Evolutionary conservation across 1,140 invertebrate species (phyloP).

Genomic region (Drosophila elegans): DNA sequence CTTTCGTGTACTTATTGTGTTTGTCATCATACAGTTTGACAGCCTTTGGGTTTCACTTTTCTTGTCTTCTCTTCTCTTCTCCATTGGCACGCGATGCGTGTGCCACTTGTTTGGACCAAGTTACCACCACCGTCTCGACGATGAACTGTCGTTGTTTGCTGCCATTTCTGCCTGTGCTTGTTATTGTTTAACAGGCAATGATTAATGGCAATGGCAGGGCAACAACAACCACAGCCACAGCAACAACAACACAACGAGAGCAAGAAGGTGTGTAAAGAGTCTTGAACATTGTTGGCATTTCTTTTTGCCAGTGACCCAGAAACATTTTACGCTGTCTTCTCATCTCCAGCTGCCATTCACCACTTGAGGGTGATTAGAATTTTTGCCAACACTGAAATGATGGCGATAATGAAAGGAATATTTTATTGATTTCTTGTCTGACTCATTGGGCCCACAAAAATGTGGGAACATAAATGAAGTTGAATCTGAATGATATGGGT

Average conservation of each 20-base stretch:
- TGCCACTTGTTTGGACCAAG: constrained; percentile 63
- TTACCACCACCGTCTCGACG: constrained; percentile 40
- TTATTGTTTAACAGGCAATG: constrained; percentile 78
- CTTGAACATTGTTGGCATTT: constrained; percentile 59
- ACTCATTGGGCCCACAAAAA: constrained; percentile 16
- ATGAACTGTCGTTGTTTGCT: constrained; percentile 17
- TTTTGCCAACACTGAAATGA: constrained; percentile 12
- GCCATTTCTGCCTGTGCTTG: constrained; percentile 34
- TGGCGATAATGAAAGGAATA: constrained; percentile 3
- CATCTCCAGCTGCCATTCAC: constrained; percentile 33
- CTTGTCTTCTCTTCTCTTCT: constrained; percentile 11
- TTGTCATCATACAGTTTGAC: constrained; percentile 57
- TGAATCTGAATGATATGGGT: constrained; percentile 3
- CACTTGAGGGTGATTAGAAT: constrained; percentile 55
- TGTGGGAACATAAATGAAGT: constrained; percentile 13
- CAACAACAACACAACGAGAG: neutral
- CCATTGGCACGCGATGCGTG: constrained; percentile 32
- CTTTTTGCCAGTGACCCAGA: constrained; percentile 69
- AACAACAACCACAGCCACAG: constrained; percentile 10
- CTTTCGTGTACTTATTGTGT: constrained; percentile 44
- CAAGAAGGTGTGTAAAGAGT: constrained; percentile 32
- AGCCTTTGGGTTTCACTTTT: constrained; percentile 72
- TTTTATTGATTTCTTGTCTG: constrained; percentile 47
- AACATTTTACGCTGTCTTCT: constrained; percentile 44
- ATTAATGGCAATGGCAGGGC: constrained; percentile 64